These are phyloP conservation scores for Sarcophaga carnaria DNA, from an alignment of 2,888 invertebrate genomes.

Conservation along the genomic window DNA sequence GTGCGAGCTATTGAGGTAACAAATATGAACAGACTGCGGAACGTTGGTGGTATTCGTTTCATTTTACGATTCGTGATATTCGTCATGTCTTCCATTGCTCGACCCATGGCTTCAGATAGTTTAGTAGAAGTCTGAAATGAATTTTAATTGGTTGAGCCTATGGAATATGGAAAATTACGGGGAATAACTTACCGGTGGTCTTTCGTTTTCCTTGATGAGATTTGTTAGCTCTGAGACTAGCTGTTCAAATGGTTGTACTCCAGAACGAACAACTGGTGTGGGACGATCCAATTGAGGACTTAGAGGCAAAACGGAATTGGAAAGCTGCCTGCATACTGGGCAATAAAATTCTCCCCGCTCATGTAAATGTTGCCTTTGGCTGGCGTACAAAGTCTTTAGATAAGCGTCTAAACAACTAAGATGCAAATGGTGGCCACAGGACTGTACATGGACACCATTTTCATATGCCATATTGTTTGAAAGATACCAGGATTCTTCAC, in stretches of 20 bases:
- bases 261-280: constrained; percentile 85
- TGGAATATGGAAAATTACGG: background rate
- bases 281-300: constrained; percentile 88
- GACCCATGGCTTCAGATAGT: constrained; percentile 93
- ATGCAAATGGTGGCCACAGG: constrained; percentile 98
- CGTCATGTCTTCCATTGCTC: constrained; percentile 97
- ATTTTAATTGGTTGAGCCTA: background rate
- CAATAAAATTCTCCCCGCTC: constrained; percentile 96
- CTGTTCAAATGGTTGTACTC: constrained; percentile 80
- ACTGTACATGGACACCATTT: constrained; percentile 95
- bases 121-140: constrained; percentile 85
- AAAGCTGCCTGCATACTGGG: constrained; percentile 95
- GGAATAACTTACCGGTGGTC: constrained; percentile 84
- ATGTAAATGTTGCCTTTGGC: constrained; percentile 89
- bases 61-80: constrained; percentile 92
- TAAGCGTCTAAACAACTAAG: constrained; percentile 96
- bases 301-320: constrained; percentile 94
- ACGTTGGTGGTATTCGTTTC: constrained; percentile 86
- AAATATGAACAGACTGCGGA: constrained; percentile 92
- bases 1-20: constrained; percentile 94
- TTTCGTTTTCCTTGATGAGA: constrained; percentile 87
- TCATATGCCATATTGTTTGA: constrained; percentile 93
- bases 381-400: constrained; percentile 90
- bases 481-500: constrained; percentile 90
- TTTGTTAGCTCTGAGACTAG: constrained; percentile 82